Conservation (phyloP, 2,113 vertebrate genomes). For the Orthonyx spaldingii region DNA sequence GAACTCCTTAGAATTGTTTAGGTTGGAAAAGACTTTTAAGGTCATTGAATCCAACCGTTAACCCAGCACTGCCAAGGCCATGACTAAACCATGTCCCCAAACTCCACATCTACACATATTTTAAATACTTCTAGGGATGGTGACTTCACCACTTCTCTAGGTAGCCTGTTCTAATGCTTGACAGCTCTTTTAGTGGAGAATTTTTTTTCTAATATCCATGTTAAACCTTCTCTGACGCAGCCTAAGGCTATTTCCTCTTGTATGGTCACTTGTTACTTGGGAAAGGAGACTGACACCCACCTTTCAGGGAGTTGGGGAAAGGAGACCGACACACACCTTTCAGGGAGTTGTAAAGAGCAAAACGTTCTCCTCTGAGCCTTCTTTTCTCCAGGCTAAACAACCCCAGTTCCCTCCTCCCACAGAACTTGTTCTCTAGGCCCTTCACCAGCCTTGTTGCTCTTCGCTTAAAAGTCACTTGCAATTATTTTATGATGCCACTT, state of each 20-base stretch:
- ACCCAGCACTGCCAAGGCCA: background rate
- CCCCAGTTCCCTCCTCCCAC: accelerated
- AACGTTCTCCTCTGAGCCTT: background rate
- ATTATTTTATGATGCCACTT: background rate
- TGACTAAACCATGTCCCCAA: accelerated
- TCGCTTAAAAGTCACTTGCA: background rate
- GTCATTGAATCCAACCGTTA: background rate
- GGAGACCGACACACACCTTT: background rate
- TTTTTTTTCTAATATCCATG: background rate
- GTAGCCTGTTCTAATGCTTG: background rate
- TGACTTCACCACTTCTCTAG: background rate
- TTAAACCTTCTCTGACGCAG: background rate
- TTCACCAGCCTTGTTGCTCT: background rate
- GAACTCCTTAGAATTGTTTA: background rate
- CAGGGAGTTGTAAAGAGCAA: background rate
- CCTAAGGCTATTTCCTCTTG: background rate
- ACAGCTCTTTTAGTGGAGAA: background rate
- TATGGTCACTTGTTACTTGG: too few relatives aligned
- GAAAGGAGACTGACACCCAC: background rate
- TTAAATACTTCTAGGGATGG: background rate
- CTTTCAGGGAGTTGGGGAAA: background rate
- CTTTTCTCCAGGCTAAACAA: background rate
- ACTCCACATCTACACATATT: accelerated
- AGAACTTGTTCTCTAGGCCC: background rate
- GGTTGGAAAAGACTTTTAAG: background rate